Conservation (phyloP, 2,888 invertebrate genomes). For the Acleris cristana region DNA sequence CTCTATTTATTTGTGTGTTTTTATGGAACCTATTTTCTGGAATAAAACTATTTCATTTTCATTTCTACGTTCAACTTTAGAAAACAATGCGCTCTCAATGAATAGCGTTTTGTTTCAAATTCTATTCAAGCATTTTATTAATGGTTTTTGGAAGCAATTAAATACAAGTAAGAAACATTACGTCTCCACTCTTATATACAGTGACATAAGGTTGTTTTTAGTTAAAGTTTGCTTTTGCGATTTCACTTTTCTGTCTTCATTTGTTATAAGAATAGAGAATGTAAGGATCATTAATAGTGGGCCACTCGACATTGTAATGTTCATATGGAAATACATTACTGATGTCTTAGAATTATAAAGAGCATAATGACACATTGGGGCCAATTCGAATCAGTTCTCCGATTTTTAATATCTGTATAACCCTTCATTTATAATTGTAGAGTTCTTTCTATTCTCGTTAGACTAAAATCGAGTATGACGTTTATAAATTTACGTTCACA, state of each 20-base stretch:
- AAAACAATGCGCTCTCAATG: slow-evolving; percentile 30
- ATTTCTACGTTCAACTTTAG: no score
- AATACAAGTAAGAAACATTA: slow-evolving; percentile 20
- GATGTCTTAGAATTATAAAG: not conserved
- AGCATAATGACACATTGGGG: not conserved
- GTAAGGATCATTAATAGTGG: slow-evolving; percentile 31
- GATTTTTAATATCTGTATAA: no score
- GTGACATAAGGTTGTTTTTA: not conserved
- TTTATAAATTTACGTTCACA: not conserved
- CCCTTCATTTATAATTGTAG: not conserved
- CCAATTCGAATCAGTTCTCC: no score
- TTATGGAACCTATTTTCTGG: not conserved
- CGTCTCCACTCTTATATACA: not conserved
- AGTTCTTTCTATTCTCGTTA: not conserved
- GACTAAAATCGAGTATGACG: not conserved
- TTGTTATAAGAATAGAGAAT: slow-evolving; percentile 24
- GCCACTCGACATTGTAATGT: not conserved
- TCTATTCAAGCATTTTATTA: slow-evolving; percentile 57
- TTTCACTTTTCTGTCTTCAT: slow-evolving; percentile 31
- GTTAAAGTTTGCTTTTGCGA: slow-evolving; percentile 3
- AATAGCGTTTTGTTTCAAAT: slow-evolving; percentile 46
- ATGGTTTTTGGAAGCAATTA: slow-evolving; percentile 54
- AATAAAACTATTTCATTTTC: no score
- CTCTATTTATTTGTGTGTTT: not conserved
- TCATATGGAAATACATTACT: not conserved